Percentiles rank a stretch among this genome's conserved stretches.
phyloP scores from a whole-genome alignment of 1,140 invertebrate genomes.

The Bombyx mandarina region DNA sequence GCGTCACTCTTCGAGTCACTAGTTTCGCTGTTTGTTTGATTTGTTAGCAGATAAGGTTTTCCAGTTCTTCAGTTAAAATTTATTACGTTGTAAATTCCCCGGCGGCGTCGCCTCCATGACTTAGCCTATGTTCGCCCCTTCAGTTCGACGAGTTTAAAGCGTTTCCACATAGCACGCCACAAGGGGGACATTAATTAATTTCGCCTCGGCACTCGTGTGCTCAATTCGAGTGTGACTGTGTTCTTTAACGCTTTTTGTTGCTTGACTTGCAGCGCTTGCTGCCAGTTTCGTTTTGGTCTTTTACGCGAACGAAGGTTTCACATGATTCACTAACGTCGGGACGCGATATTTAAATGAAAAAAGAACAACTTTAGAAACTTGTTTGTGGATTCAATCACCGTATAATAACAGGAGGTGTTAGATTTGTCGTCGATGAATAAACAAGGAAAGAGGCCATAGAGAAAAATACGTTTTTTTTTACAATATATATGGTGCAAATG shows the following conservation, averaged over 20 bases:
- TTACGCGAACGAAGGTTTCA: no score
- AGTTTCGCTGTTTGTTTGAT: constrained; percentile 50
- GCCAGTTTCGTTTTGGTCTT: background rate
- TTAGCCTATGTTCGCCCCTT: constrained; percentile 37
- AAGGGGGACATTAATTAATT: constrained; percentile 63
- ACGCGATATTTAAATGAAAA: no score
- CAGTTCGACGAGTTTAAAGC: constrained; percentile 41
- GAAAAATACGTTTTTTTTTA: no score
- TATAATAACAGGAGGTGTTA: no score
- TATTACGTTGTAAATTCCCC: constrained; percentile 52
- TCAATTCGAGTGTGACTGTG: constrained; percentile 45
- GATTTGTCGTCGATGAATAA: no score
- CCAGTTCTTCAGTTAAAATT: constrained; percentile 44
- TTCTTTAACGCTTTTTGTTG: constrained; percentile 34
- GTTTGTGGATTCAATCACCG: no score
- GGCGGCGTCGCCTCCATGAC: constrained; percentile 40
- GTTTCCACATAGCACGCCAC: constrained; percentile 32
- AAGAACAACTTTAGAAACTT: no score
- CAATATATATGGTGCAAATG: no score
- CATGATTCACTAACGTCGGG: no score
- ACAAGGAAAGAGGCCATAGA: no score
- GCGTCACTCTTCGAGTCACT: background rate
- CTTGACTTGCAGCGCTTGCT: constrained; percentile 10
- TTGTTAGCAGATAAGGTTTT: constrained; percentile 53
- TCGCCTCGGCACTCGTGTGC: constrained; percentile 41